Evolutionary conservation across 1,140 invertebrate species (phyloP).

Genomic region (Pseudachorutes palmiensis): DNA sequence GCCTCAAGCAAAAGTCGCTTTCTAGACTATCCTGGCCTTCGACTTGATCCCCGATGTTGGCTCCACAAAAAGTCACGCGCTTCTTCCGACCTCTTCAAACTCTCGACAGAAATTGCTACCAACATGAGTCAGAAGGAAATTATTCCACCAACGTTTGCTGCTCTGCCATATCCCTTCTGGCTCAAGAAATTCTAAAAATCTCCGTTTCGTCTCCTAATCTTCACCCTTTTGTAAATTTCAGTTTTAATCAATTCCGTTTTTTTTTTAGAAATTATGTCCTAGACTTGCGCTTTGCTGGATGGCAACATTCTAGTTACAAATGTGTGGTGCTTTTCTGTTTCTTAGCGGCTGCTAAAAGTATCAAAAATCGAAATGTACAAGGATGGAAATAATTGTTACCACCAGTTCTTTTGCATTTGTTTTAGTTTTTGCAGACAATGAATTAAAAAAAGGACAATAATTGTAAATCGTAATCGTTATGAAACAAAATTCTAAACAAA

Average conservation of each 20-base stretch:
- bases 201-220: too few relatives aligned
- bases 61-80: not conserved
- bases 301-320: too few relatives aligned
- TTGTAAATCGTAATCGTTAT: not conserved
- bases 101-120: not conserved
- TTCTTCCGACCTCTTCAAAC: not conserved
- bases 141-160: not conserved
- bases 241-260: too few relatives aligned
- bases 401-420: too few relatives aligned
- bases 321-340: too few relatives aligned
- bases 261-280: too few relatives aligned
- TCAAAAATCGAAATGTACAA: too few relatives aligned
- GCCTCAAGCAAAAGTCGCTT: not conserved
- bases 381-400: too few relatives aligned
- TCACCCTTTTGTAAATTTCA: too few relatives aligned
- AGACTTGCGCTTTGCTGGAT: too few relatives aligned
- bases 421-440: too few relatives aligned
- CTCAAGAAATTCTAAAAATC: not conserved
- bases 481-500: not conserved
- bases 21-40: not conserved
- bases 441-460: not conserved
- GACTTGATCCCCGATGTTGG: conserved; percentile 3
- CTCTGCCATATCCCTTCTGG: conserved; percentile 9
- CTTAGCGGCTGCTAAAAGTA: too few relatives aligned
- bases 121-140: conserved; percentile 6